Evolutionary conservation across 2,113 vertebrate species (phyloP), one percentile per base, ranked within the genome.

Genomic region (Murina feae): DNA sequence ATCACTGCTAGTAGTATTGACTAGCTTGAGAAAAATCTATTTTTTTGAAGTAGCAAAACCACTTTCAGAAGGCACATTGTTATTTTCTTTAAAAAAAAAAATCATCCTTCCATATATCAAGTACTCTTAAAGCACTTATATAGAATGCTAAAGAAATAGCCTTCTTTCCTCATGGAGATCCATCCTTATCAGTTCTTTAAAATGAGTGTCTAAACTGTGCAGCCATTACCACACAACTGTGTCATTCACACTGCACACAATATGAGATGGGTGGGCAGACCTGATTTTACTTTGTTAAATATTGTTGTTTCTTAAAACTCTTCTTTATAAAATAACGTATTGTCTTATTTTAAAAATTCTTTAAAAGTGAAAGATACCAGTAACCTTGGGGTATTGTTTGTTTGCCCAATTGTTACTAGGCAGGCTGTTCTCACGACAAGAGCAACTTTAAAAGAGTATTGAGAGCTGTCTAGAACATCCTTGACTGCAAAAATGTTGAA

Each of bases 401-500:
- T 21, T 71, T 75, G 90, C 87, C 63, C 91, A 87, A 85, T 78
- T 94, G 91, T 96, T 91, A 88, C 68, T 75, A 93, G 49, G 90
- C 66, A 90, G 49, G 82, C 55, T 86, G 94, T 94, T 97, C 47
- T 96, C 88, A 81, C 84, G 94, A 96, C 93, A 84, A 68, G 53
- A 51, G 25, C 55, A 92, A 66, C 51, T 44, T 53, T 78, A 82
- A 83, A 81, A 79, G 81, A 84, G 55, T 86, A 87, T 7, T n/a
- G 35, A 23, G 66, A 88, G 16, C 23, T 85, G 91, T 74, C 86
- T 80, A 82, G 60, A 90, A 86, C 39, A 96, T 69, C 79, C 66
- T 90, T 90, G 87, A 88, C 95, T 88, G 20, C 35, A 94, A 91
- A 88, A 86, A 88, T 79, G 66, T 35, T 72, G 76, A 94, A 90